Base-by-base conservation (phyloP, 2,113 vertebrate species). In the Halcyon malimbica region DNA sequence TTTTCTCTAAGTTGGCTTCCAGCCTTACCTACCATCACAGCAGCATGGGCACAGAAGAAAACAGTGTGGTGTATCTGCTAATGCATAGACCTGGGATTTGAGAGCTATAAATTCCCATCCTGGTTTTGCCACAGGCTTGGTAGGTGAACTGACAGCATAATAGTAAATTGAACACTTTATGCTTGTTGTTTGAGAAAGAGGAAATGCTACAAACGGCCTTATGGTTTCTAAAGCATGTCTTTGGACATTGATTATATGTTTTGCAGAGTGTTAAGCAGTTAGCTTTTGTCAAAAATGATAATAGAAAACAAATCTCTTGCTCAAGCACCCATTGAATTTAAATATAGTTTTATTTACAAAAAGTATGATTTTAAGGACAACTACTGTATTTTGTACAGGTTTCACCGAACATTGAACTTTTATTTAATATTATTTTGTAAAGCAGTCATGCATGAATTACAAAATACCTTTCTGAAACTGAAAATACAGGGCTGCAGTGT, bases 381-480 rank as follows among this genome's bases (percentile, higher is more conserved):
- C 13, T 15, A 59, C n/a, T 33, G 8, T 37, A 44, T 78, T 95
- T 80, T 70, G 14, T 53, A 42, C 16, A 63, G 14, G 21, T 94
- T 95, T 76, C 26, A 25, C 29, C 6, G 7, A 88, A 81, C 15
- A 41, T 18, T 71, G 64, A 29, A 3, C 4, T 83, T 95, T 71
- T 82, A 26, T 69, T 82, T 79, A 59, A 62, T 46, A 31, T 60
- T 42, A 44, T 54, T 80, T 54, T 23, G 10, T 56, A 59, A 44
- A 60, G 18, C 19, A 50, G 44, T 90, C 64, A 83, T 37, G 79
- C 83, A 70, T 77, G 68, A 77, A 75, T 89, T 90, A 75, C 51
- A 57, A 77, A 95, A 94, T 71, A 78, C 42, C 35, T 83, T 74
- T 81, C 56, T 90, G 93, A 94, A 96, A 86, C 37, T 18, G 76